A percentile compares a stretch with the other conserved stretches of the same genome.
These are phyloP conservation scores for Diplolepis rosae DNA, from an alignment of 2,888 invertebrate species.

Conservation along the genomic window DNA sequence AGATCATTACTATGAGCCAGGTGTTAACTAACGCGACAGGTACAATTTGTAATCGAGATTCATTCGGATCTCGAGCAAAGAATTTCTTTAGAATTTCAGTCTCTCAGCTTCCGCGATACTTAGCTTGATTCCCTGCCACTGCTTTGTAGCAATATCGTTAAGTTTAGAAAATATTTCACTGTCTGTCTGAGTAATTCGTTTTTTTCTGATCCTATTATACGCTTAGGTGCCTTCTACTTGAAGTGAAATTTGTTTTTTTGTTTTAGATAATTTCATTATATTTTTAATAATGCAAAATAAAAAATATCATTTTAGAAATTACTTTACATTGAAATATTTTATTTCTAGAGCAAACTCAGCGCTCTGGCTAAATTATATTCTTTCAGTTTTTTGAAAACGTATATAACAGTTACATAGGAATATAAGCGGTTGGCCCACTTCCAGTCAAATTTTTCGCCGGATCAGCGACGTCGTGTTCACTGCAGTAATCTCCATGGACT, in stretches of 20 bases:
- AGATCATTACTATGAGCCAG: slow-evolving; percentile 67
- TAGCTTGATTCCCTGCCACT: not conserved
- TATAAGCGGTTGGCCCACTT: slow-evolving; percentile 41
- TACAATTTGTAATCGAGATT: slow-evolving; percentile 35
- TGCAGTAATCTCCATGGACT: slow-evolving; percentile 39
- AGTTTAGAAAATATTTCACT: slow-evolving; percentile 10
- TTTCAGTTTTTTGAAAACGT: slow-evolving; percentile 41
- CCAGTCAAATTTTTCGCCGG: slow-evolving; percentile 45
- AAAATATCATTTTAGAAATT: slow-evolving; percentile 18
- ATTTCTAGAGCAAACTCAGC: slow-evolving; percentile 9
- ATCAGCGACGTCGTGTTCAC: slow-evolving; percentile 43
- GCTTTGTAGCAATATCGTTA: slow-evolving; percentile 29
- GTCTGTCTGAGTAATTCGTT: slow-evolving; percentile 1
- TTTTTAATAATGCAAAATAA: not conserved
- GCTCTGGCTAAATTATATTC: slow-evolving; percentile 47
- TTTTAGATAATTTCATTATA: not conserved
- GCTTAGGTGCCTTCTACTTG: not conserved
- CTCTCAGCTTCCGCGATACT: not conserved
- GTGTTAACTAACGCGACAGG: slow-evolving; percentile 55
- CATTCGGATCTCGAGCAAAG: not conserved
- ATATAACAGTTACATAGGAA: slow-evolving; percentile 38
- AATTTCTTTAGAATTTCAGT: slow-evolving; percentile 25
- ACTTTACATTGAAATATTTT: slow-evolving; percentile 9
- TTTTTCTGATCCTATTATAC: not conserved
- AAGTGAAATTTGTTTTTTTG: not conserved